phyloP scores from a whole-genome alignment of 2,888 invertebrate species.

The Drosophila fungiperda region DNA sequence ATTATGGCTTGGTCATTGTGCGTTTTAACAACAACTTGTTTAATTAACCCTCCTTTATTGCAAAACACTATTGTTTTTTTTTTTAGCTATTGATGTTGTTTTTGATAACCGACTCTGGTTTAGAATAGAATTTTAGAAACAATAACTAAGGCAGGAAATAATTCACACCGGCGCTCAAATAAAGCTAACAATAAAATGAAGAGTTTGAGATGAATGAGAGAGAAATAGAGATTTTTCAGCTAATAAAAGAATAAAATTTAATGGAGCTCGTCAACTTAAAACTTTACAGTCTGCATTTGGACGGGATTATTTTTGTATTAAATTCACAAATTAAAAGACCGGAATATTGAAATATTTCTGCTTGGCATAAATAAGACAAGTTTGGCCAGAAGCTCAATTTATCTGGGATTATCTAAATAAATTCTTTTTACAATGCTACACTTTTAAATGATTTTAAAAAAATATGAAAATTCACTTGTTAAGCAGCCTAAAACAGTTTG shows the following conservation, averaged over 20 bases:
- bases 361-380: not conserved
- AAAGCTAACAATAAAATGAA: not conserved
- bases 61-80: not conserved
- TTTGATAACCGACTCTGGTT: not conserved
- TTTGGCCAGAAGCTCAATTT: not conserved
- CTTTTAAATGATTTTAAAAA: too few species aligned
- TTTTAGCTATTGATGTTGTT: not conserved
- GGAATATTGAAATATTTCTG: not conserved
- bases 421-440: not conserved
- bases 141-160: not conserved
- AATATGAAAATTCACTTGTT: not conserved
- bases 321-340: not conserved
- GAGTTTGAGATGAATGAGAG: too few species aligned
- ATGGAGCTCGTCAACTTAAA: not conserved
- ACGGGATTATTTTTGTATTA: not conserved
- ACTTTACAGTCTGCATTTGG: not conserved
- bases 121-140: slow-evolving; percentile 23
- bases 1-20: slow-evolving; percentile 25
- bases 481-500: not conserved
- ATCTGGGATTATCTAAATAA: not conserved
- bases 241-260: not conserved
- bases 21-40: slow-evolving; percentile 42
- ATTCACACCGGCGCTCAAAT: not conserved
- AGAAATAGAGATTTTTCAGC: too few species aligned
- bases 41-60: slow-evolving; percentile 15